phyloP scores from a whole-genome alignment of 2,113 vertebrate species.

The Crocuta crocuta region DNA sequence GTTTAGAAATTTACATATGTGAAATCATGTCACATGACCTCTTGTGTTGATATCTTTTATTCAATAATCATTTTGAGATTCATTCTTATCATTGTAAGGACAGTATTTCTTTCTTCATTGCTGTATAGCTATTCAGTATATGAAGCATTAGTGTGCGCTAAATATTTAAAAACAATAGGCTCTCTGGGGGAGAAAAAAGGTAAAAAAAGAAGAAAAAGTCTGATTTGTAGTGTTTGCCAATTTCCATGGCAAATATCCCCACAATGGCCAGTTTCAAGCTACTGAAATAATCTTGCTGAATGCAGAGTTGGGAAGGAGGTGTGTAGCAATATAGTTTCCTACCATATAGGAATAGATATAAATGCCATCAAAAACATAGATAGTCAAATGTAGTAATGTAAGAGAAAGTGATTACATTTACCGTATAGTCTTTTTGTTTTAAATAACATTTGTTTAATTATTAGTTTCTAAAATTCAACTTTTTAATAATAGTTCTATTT shows the following conservation, averaged over 20 bases:
- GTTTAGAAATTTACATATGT: neutral
- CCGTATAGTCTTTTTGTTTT: neutral
- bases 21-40: neutral
- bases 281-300: neutral
- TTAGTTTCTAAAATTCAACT: neutral
- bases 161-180: neutral
- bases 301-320: neutral
- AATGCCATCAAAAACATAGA: neutral
- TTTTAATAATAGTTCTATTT: neutral
- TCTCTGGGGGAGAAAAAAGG: neutral
- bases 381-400: neutral
- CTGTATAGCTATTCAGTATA: neutral
- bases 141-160: neutral
- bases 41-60: neutral
- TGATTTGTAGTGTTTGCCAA: neutral
- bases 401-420: neutral
- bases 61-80: neutral
- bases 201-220: too few relatives aligned
- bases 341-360: accelerated
- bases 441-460: neutral
- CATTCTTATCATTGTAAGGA: neutral
- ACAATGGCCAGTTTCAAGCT: neutral
- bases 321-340: accelerated
- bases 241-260: neutral
- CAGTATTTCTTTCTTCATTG: neutral